Base-by-base conservation (phyloP, 2,113 vertebrate genomes). In the Leuciscus idus region DNA sequence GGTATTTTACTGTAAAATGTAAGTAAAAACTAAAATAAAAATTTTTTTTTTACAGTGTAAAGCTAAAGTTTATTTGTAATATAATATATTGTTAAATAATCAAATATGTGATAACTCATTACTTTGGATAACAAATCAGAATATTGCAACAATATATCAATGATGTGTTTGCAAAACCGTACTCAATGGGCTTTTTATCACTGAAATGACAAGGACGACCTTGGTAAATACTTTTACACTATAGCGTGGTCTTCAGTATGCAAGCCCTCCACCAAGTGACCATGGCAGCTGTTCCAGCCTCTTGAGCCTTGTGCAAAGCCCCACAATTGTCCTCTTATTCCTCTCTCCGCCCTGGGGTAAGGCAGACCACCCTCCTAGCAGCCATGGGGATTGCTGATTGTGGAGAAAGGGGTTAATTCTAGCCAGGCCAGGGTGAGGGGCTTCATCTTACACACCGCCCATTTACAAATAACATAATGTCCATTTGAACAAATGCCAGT, bases 211-310 rank as follows among this genome's bases (percentile, higher is more conserved):
- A 75, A 46, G 43, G 81, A 88, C 86, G 33, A 89, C 81, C 81
- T 61, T 84, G 81, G 30, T 7, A n/a, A 81, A 85, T 86, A 83
- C 86, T 87, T 21, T 90, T 86, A 91, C 91, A 89, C 70, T 59
- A 26, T 26, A 84, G 92, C 78, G 88, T 79, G 39, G 79, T 90
- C 86, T 81, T 81, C 85, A 81, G 89, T 87, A 84, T 91, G 82
- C 88, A 84, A 68, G 84, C 73, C 75, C 70, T 78, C 81, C 84
- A 90, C 87, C 90, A 92, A 92, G 86, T 92, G 91, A 90, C 89
- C 76, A 81, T 88, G 89, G 89, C 94, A 95, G 94, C 94, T 95
- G 94, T 90, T 85, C 88, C 86, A 89, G 52, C 88, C 89, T 90
- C 84, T 76, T 86, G 66, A 77, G 59, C 83, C 83, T 82, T 74